Base-by-base conservation (phyloP, 2,888 invertebrate species). In the Tetramorium bicarinatum region DNA sequence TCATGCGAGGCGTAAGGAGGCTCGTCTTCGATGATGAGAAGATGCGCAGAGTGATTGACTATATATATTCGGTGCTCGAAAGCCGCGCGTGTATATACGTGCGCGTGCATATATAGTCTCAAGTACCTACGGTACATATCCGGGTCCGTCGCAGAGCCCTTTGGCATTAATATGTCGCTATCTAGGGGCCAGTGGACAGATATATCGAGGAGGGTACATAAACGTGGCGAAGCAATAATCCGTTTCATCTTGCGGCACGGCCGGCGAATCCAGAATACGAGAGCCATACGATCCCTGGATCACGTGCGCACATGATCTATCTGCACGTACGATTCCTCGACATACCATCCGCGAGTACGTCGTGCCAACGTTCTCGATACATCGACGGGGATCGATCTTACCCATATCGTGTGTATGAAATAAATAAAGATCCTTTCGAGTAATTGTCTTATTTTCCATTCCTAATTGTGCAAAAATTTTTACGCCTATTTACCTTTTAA, bases 81-180 rank as follows among this genome's bases (percentile, higher is more conserved):
- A 85, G 83, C 85, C 74, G 76, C 67, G 83, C 77, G n/a, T 54
- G 47, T 71, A 79, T 77, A 44, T 41, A 85, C 71, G 59, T 59
- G 49, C 66, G 47, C 54, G 49, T 66, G 80, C 66, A 80, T 61
- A 71, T 62, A 75, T 71, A 76, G 76, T 71, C 66, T 75, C 67
- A 52, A 72, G 52, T 80, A 84, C 66, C 75, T 83, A 64, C 62
- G 85, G 61, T 77, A 83, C 82, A 75, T 85, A 85, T 72, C 81
- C 88, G 84, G 49, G 79, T n/a, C 83, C 82, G 66, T 85, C 82
- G 82, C 79, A 71, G 76, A 83, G 67, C 85, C 89, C 87, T 88
- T 89, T 84, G 87, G 83, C 89, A 88, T 85, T 87, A 87, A 88
- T 90, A 90, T 85, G 88, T 90, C 87, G 89, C 88, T 89, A 88